Evolutionary conservation across 2,888 invertebrate species (phyloP).

Genomic region (Eristalis pertinax): DNA sequence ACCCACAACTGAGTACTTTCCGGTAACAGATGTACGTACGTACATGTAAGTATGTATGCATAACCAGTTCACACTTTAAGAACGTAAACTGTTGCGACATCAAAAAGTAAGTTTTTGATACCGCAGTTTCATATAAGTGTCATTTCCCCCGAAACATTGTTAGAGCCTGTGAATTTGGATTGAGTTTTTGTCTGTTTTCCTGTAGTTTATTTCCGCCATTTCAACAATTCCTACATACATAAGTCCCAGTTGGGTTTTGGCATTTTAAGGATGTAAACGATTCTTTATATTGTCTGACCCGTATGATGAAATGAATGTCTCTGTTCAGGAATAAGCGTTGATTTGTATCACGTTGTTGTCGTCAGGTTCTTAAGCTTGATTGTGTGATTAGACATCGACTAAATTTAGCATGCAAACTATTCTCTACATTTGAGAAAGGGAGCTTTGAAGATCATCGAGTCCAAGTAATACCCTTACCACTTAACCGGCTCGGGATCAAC

Average conservation of each 20-base stretch:
- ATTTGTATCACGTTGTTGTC: no score
- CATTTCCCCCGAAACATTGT: slow-evolving; percentile 20
- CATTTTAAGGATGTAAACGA: background rate
- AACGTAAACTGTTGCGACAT: slow-evolving; percentile 29
- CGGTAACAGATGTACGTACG: background rate
- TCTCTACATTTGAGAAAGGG: no score
- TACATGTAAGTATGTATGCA: no score
- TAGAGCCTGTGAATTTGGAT: slow-evolving; percentile 28
- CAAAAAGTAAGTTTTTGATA: slow-evolving; percentile 46
- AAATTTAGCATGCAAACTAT: no score
- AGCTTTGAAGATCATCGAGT: no score
- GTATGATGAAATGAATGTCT: no score
- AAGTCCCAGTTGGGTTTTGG: background rate
- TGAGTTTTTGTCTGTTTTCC: slow-evolving; percentile 32
- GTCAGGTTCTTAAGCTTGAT: no score
- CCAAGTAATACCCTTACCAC: no score
- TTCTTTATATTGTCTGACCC: no score
- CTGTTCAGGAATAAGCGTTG: no score
- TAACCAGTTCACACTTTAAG: slow-evolving; percentile 24
- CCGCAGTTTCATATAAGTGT: slow-evolving; percentile 27
- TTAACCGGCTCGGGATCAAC: no score
- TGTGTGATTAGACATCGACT: no score
- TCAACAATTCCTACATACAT: background rate
- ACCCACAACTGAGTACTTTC: slow-evolving; percentile 4
- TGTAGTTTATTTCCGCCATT: slow-evolving; percentile 27